phyloP scores from a whole-genome alignment of 2,113 vertebrate genomes.

The Prionailurus viverrinus region DNA sequence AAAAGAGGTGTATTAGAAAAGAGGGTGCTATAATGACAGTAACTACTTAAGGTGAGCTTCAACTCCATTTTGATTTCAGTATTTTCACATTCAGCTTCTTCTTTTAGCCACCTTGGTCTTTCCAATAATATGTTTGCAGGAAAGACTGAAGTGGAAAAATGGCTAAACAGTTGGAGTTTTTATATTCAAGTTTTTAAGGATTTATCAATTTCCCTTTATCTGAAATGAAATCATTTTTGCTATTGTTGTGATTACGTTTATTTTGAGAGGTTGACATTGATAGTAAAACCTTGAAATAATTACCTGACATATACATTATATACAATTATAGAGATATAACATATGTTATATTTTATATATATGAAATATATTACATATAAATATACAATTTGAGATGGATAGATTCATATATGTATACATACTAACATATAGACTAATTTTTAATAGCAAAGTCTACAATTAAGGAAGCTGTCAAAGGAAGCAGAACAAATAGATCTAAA shows the following conservation, averaged over 20 bases:
- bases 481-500: background rate
- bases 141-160: background rate
- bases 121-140: background rate
- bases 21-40: background rate
- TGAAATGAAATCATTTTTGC: background rate
- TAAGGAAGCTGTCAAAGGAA: background rate
- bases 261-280: background rate
- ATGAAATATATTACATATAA: background rate
- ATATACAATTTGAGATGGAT: background rate
- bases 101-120: background rate
- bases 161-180: background rate
- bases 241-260: background rate
- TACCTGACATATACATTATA: background rate
- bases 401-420: background rate
- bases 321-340: background rate
- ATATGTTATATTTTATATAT: background rate
- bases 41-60: background rate
- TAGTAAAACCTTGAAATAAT: background rate
- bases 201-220: background rate
- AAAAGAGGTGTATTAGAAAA: background rate
- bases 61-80: background rate
- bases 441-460: background rate
- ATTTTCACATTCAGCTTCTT: background rate
- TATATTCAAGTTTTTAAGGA: background rate
- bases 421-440: background rate